Conservation (phyloP, 2,113 vertebrate genomes). For the Ageneiosus marmoratus region DNA sequence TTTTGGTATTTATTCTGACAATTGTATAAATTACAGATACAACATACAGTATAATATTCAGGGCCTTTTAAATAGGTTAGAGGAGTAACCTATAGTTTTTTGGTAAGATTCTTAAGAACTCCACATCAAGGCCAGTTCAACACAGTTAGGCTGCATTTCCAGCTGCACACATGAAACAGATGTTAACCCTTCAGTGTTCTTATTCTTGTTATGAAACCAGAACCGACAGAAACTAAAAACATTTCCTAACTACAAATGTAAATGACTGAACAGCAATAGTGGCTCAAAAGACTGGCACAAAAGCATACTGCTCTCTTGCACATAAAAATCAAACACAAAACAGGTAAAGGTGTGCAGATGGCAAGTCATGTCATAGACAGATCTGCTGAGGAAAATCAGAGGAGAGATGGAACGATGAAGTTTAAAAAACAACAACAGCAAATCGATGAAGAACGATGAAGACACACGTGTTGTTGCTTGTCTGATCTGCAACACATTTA, state of each 20-base stretch:
- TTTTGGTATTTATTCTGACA: not conserved
- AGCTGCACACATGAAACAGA: not conserved
- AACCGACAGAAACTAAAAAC: not conserved
- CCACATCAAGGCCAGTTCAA: not conserved
- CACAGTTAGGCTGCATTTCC: not conserved
- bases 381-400: slow-evolving; percentile 48
- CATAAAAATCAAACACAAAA: not conserved
- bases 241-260: not conserved
- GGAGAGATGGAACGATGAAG: slow-evolving; percentile 19
- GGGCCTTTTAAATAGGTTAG: not conserved
- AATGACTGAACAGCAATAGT: not conserved
- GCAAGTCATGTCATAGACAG: not conserved
- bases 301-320: not conserved
- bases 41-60: not conserved
- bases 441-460: slow-evolving; percentile 37
- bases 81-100: not conserved
- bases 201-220: not conserved
- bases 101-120: not conserved
- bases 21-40: not conserved
- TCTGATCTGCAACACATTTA: slow-evolving; percentile 47
- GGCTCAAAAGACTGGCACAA: not conserved
- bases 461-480: slow-evolving; percentile 44
- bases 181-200: not conserved
- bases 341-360: no score
- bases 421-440: slow-evolving; percentile 23